Percentiles rank a stretch among this genome's conserved stretches.
phyloP scores from a whole-genome alignment of 2,797 vertebrate genomes.

The Arctocebus calabarensis region DNA sequence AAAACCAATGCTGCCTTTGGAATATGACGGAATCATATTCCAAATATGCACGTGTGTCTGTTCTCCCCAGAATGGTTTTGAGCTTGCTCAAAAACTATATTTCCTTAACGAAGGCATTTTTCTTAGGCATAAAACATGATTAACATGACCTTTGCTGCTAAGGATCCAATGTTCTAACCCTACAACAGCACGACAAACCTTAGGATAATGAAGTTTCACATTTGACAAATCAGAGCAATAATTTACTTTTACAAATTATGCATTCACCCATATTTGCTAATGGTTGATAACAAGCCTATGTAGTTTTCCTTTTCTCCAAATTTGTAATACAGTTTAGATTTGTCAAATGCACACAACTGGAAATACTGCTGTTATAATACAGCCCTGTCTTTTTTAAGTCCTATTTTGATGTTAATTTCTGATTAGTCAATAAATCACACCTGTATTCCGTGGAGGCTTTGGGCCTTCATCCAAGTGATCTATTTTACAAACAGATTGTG shows the following conservation, averaged over 20 bases:
- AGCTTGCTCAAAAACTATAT: neutral
- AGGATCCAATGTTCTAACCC: neutral
- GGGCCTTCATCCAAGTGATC: neutral
- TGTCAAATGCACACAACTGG: neutral
- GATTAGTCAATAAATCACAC: neutral
- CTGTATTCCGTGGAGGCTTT: neutral
- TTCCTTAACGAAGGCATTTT: slow-evolving; percentile 74
- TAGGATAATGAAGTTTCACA: rapidly evolving
- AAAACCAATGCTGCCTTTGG: slow-evolving; percentile 11
- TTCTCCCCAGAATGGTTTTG: too few relatives aligned
- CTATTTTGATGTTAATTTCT: neutral
- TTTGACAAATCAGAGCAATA: neutral
- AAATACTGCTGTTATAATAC: neutral
- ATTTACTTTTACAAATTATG: neutral
- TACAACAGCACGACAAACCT: neutral
- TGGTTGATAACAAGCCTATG: neutral
- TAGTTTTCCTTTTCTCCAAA: neutral
- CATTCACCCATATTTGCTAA: neutral
- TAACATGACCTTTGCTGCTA: neutral
- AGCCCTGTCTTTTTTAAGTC: neutral
- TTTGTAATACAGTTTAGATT: neutral
- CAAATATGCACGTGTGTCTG: too few relatives aligned
- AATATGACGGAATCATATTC: slow-evolving; percentile 40
- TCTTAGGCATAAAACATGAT: neutral
- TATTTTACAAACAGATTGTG: neutral